These are phyloP conservation scores for Dynastes hyllus DNA, from an alignment of 2,888 invertebrate species.

Conservation along the genomic window DNA sequence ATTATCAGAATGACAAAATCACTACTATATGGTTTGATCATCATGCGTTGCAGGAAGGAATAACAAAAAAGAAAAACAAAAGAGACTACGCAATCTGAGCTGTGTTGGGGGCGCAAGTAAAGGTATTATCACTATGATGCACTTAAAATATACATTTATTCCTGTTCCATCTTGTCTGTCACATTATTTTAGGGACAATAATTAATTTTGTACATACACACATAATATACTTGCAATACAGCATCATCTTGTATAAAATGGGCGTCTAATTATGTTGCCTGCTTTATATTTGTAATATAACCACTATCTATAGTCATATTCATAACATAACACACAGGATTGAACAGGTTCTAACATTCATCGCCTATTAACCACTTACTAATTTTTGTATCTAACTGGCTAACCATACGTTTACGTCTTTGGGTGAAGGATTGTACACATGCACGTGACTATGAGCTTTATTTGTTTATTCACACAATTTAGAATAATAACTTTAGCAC, in stretches of 20 bases:
- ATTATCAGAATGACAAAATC: constrained; percentile 9
- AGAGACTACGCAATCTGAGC: constrained; percentile 79
- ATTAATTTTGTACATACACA: constrained; percentile 20
- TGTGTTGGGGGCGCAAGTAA: constrained; percentile 75
- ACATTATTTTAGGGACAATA: background rate
- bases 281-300: constrained; percentile 39
- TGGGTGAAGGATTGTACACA: constrained; percentile 44
- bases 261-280: constrained; percentile 25
- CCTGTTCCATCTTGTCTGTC: constrained; percentile 58
- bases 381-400: constrained; percentile 31
- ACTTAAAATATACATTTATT: constrained; percentile 54
- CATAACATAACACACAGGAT: constrained; percentile 56
- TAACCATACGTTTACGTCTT: constrained; percentile 27
- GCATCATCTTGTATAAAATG: constrained; percentile 19
- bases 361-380: constrained; percentile 53
- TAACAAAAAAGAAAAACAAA: constrained; percentile 71
- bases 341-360: constrained; percentile 56
- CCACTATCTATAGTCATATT: constrained; percentile 27
- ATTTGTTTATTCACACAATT: constrained; percentile 17
- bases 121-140: constrained; percentile 69
- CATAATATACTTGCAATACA: constrained; percentile 2
- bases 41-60: constrained; percentile 69
- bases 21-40: constrained; percentile 59
- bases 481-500: constrained; percentile 8
- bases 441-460: constrained; percentile 42